Percentiles rank a stretch among this genome's conserved stretches.
Evolutionary conservation across 2,113 vertebrate species (phyloP).

Genomic region (Columba livia): DNA sequence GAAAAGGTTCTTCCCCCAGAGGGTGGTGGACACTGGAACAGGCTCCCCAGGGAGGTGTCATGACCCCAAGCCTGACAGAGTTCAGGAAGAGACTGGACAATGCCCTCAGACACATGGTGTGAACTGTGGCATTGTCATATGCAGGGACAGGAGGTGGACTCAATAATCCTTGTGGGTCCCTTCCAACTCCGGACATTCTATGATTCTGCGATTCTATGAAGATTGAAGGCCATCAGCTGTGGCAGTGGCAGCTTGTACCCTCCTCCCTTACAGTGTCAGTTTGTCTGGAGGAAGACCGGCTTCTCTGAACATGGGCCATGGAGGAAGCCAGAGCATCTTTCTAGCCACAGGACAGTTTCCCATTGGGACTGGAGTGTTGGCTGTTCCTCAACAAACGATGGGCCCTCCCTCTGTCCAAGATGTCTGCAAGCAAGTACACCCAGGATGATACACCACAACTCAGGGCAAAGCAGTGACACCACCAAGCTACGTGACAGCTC

Average conservation of each 20-base stretch:
- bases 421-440: not conserved
- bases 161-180: too few species aligned
- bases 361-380: fast-evolving
- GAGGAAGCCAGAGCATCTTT: not conserved
- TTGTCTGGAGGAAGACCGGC: not conserved
- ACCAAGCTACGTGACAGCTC: not conserved
- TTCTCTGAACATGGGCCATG: fast-evolving
- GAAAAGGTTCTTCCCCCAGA: too few species aligned
- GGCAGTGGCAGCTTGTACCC: not conserved
- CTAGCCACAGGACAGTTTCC: not conserved
- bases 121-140: too few species aligned
- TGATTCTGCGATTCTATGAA: too few species aligned
- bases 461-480: not conserved
- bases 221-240: not conserved
- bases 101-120: too few species aligned
- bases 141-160: too few species aligned
- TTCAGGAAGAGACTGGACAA: too few species aligned
- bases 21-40: too few species aligned
- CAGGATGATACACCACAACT: fast-evolving
- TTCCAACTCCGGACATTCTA: too few species aligned
- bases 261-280: not conserved
- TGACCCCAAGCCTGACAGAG: too few species aligned
- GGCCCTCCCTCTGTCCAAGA: not conserved
- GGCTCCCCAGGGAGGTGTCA: too few species aligned
- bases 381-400: not conserved